These are phyloP conservation scores for Physella acuta DNA, from an alignment of 1,140 invertebrate genomes.

Conservation along the genomic window DNA sequence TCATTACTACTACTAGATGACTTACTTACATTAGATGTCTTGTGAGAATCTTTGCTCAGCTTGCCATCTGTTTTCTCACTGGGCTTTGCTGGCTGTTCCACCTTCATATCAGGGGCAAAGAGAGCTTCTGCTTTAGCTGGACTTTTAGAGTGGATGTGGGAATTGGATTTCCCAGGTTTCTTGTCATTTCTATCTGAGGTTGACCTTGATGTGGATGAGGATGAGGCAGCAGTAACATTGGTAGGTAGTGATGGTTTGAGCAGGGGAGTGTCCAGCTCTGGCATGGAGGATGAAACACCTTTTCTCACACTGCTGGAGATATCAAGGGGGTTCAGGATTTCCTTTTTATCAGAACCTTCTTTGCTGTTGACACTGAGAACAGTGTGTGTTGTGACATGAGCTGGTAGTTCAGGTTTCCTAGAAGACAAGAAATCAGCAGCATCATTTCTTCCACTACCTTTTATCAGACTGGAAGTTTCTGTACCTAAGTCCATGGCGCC, in stretches of 20 bases:
- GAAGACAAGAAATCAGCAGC: not conserved
- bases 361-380: slow-evolving; percentile 11
- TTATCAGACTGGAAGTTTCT: not conserved
- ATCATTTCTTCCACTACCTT: not conserved
- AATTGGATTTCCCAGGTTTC: slow-evolving; percentile 12
- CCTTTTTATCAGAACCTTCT: slow-evolving; percentile 7
- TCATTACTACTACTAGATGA: slow-evolving; percentile 24
- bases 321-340: not conserved
- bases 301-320: not conserved
- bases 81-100: slow-evolving; percentile 18
- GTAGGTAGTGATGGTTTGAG: slow-evolving; percentile 2
- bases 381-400: not conserved
- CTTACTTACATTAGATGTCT: slow-evolving; percentile 22
- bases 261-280: no score
- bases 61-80: slow-evolving; percentile 17
- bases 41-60: slow-evolving; percentile 8
- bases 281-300: not conserved
- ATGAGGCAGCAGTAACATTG: not conserved
- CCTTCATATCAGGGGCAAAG: slow-evolving; percentile 31
- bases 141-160: slow-evolving; percentile 22
- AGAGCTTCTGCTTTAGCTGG: slow-evolving; percentile 26
- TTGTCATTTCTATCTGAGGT: slow-evolving; percentile 10
- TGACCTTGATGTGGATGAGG: slow-evolving; percentile 16
- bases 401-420: not conserved
- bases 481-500: not conserved